Base-by-base conservation (phyloP, 2,113 vertebrate genomes). In the Typhlomys cinereus region DNA sequence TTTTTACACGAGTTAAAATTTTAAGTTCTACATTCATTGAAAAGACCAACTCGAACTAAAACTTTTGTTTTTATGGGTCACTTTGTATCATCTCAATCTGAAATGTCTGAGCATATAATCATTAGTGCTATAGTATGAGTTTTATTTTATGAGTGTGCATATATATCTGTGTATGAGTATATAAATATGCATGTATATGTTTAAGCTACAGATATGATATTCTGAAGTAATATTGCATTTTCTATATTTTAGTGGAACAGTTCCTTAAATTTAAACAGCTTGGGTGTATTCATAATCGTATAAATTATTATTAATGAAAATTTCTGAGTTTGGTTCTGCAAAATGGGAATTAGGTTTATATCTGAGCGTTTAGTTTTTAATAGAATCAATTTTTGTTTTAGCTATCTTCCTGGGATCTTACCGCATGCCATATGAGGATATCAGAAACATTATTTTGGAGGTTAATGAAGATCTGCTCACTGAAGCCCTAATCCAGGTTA, bases 361-460 rank as follows among this genome's bases (percentile, higher is more conserved):
- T 73, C 84, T 87, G 6, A 2, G 48, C 13, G 81, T 76, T 81
- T 67, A 71, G 2, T 41, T 25, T 97, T 70, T 96, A 96, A 96
- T 91, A 73, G 46, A 89, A 85, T 95, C 92, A 97, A 59, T 78
- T 66, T 97, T 96, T 94, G 96, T 98, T 98, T 96, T 98, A 73
- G 99, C 99, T 94, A 99, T 99, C 98, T 99, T 99, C 98, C 97
- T 99, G 96, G 99, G 99, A 96, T 99, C 99, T 84, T 99, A 99
- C 97, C 99, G 99, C 91, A 98, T 99, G 98, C 98, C 99, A 97
- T 99, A 99, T 86, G 98, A 99, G 97, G 99, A 99, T 97, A 99
- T 99, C 96, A 99, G 98, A 97, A 98, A 98, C 97, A 98, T 98
- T 8, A 98, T 99, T 97, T 97, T 99, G 96, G 98, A 99, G 94